phyloP scores from a whole-genome alignment of 2,113 vertebrate species.

The Engraulis encrasicolus region DNA sequence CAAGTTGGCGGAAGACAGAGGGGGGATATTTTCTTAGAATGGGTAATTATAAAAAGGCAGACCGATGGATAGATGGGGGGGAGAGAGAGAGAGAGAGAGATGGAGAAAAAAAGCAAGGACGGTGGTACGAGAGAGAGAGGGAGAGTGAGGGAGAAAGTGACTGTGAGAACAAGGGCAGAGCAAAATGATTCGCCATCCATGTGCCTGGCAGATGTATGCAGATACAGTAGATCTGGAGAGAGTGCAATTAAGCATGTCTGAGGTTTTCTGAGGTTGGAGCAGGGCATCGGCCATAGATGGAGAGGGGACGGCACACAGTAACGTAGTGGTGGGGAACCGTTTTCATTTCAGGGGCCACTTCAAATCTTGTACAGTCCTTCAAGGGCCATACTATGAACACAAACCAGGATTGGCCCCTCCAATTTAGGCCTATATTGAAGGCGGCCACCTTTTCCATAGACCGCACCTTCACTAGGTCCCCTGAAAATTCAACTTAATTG shows the following conservation, averaged over 20 bases:
- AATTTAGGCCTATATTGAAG: no score
- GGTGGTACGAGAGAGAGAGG: conserved; percentile 17
- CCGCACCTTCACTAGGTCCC: no score
- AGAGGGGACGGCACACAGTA: not conserved
- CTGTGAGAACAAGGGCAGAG: not conserved
- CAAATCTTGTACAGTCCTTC: no score
- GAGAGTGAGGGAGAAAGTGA: not conserved
- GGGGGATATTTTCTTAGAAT: not conserved
- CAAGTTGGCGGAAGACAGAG: not conserved
- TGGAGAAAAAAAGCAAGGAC: not conserved
- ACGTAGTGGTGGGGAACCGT: no score
- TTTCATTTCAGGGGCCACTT: no score
- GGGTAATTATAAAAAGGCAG: conserved; percentile 47
- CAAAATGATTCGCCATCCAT: conserved; percentile 28
- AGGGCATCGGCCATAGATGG: conserved; percentile 31
- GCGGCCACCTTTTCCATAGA: no score
- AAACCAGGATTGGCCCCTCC: no score
- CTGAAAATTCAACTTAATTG: no score
- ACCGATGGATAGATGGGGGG: conserved; percentile 33
- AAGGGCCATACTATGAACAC: no score
- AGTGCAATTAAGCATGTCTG: conserved; percentile 20
- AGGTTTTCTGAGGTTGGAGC: conserved; percentile 19
- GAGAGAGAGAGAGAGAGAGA: conserved; percentile 26
- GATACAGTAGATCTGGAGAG: conserved; percentile 31
- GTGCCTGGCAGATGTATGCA: conserved; percentile 27